Base-by-base conservation (phyloP, 2,113 vertebrate species). In the Anhinga anhinga region DNA sequence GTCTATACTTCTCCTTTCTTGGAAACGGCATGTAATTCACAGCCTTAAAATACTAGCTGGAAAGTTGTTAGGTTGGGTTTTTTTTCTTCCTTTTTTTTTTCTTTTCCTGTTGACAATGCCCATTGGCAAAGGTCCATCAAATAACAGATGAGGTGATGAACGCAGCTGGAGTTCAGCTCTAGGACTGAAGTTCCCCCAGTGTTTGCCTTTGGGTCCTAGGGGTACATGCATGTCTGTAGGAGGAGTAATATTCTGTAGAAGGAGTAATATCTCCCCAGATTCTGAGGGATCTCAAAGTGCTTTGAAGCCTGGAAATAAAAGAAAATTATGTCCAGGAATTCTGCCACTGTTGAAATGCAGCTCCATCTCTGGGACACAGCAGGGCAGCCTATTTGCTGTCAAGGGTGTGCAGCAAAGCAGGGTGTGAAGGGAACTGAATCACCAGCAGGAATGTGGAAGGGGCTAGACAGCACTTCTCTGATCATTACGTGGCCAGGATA, bases 91-190 rank as follows among this genome's bases (percentile, higher is more conserved):
- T 5, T 30, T 5, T 18, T 52, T 49, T 40, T 34, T 50, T 90
- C 50, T 63, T 47, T 27, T 5, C 50, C 49, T 56, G 52, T 91
- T 93, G 95, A 96, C 69, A 89, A 91, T 96, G 70, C 93, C 93
- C 70, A 10, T 40, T 96, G 93, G 95, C 83, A 50, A 44, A 86
- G 84, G 77, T 91, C 96, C 95, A 91, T 76, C 81, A 91, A 91
- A 93, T 89, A 91, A 86, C 83, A 92, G 65, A 97, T 89, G 86
- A 91, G 86, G 73, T 89, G 91, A 71, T 76, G 69, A 91, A 93
- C 91, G 83, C 77, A 93, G 55, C 77, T 96, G 86, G n/a, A 96
- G 73, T 84, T 95, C 69, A 82, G 56, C n/a, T 81, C 52, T 42
- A 94, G 77, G 61, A 65, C 69, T 82, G 47, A 71, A 67, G 42